A percentile compares a stretch with the other conserved stretches of the same genome.
Conservation (phyloP, 2,797 vertebrate species). For the Danio aesculapii region DNA sequence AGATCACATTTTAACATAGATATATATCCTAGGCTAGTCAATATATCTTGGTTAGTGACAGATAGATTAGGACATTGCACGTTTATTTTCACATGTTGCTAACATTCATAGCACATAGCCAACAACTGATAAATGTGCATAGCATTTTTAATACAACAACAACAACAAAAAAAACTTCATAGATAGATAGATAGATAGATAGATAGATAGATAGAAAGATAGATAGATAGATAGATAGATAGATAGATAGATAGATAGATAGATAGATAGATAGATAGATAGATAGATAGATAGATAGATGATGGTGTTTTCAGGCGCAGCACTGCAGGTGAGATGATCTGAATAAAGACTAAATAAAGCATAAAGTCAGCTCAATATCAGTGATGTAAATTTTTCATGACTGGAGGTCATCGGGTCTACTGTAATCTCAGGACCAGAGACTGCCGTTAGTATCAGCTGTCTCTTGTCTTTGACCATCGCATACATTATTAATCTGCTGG, state of each 20-base stretch:
- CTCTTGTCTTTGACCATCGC: conserved; percentile 70
- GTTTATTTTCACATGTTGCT: too few relatives aligned
- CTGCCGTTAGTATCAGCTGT: conserved; percentile 70
- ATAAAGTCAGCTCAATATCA: conserved; percentile 78
- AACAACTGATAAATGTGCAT: too few relatives aligned
- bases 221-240: not conserved
- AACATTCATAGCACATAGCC: too few relatives aligned
- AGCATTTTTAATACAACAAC: too few relatives aligned
- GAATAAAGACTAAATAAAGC: conserved; percentile 74
- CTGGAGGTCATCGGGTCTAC: conserved; percentile 76
- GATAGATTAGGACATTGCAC: too few relatives aligned
- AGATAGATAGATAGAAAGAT: not conserved
- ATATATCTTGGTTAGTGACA: too few relatives aligned
- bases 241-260: not conserved
- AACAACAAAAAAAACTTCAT: too few relatives aligned
- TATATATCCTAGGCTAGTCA: too few relatives aligned
- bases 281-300: conserved; percentile 17
- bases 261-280: not conserved
- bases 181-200: not conserved
- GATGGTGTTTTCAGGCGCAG: conserved; percentile 19
- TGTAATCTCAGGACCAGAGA: conserved; percentile 77
- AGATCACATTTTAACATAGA: too few relatives aligned
- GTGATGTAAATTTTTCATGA: conserved; percentile 79
- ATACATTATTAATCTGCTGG: conserved; percentile 81
- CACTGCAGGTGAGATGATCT: conserved; percentile 42